Evolutionary conservation across 1,140 invertebrate genomes (phyloP), one percentile per base, ranked within the genome.

Genomic region (Oscheius sp.): DNA sequence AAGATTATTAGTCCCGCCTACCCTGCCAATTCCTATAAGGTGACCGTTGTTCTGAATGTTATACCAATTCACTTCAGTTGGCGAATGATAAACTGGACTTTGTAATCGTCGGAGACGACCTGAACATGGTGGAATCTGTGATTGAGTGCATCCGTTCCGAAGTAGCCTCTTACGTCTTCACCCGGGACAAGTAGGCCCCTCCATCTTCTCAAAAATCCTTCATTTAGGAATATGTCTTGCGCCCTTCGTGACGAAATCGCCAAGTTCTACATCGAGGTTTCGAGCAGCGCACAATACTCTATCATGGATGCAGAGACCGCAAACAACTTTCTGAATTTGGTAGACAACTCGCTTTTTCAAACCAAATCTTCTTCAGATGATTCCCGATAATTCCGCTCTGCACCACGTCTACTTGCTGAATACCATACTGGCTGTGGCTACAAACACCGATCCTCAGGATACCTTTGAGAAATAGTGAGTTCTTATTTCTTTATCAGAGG

Each of bases 121-220:
- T 26, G 4, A 55, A 15, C 23, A 26, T 55, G 23, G 28, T 55
- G 7, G 49, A 55, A 26, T 15, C 15, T 20, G 28, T 55, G 15
- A 55, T 55, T 23, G 49, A 55, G 23, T 55, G 49, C 49, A 55
- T 55, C 49, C 49, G 49, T 26, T 55, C 49, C 7, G 49, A 55
- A 26, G 15, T 55, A 4, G 15, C 15, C 28, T 20, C 49, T 4
- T 55, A 55, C 28, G 7, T 55, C 7, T 55, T 55, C 28, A 4
- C 15, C 23, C 49, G 49, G 7, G 28, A 55, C 49, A 10, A 55
- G 23, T 55, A 55, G 49, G 38, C n/a, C n/a, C n/a, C n/a, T n/a
- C n/a, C n/a, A n/a, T n/a, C n/a, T n/a, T n/a, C n/a, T n/a, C n/a
- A 10, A 42, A 42, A 42, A 42, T 42, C 10, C n/a, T n/a, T 10